These are phyloP conservation scores for Neosilurus hyrtlii DNA, from an alignment of 2,797 vertebrate genomes.

Conservation along the genomic window DNA sequence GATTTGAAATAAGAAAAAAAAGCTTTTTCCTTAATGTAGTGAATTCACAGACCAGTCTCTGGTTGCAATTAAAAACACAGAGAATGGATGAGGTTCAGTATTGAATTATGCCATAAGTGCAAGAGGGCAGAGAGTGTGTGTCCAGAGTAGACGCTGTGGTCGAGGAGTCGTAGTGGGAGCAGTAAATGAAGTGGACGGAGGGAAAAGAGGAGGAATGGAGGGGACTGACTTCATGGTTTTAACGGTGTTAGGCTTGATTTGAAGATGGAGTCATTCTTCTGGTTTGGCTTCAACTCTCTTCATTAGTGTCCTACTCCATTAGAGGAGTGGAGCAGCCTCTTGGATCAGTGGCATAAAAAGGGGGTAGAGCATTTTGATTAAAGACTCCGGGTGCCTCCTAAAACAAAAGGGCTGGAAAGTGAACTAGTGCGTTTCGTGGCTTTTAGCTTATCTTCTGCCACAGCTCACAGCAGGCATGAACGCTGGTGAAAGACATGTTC, in stretches of 20 bases:
- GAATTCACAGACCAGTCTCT: constrained; percentile 58
- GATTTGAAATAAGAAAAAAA: constrained; percentile 60
- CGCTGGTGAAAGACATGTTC: constrained; percentile 61
- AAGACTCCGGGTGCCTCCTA: constrained; percentile 6
- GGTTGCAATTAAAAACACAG: constrained; percentile 39
- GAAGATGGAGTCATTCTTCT: constrained; percentile 65
- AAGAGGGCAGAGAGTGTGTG: constrained; percentile 30
- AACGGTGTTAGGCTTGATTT: constrained; percentile 59
- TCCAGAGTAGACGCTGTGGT: constrained; percentile 42
- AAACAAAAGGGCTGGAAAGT: not conserved
- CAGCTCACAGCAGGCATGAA: constrained; percentile 56
- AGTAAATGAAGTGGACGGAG: constrained; percentile 43
- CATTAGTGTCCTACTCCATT: constrained; percentile 69
- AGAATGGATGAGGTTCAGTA: constrained; percentile 55
- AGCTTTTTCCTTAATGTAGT: constrained; percentile 60
- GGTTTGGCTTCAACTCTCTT: constrained; percentile 66
- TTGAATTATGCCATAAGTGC: constrained; percentile 59
- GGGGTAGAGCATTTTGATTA: not conserved
- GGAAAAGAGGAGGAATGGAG: constrained; percentile 29
- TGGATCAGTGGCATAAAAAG: constrained; percentile 36
- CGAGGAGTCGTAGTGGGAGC: constrained; percentile 31
- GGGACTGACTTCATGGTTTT: constrained; percentile 59
- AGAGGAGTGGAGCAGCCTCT: constrained; percentile 47
- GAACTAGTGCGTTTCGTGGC: not conserved
- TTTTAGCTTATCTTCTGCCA: constrained; percentile 20